Evolutionary conservation across 2,888 invertebrate species (phyloP).

Genomic region (Trichopria drosophilae): DNA sequence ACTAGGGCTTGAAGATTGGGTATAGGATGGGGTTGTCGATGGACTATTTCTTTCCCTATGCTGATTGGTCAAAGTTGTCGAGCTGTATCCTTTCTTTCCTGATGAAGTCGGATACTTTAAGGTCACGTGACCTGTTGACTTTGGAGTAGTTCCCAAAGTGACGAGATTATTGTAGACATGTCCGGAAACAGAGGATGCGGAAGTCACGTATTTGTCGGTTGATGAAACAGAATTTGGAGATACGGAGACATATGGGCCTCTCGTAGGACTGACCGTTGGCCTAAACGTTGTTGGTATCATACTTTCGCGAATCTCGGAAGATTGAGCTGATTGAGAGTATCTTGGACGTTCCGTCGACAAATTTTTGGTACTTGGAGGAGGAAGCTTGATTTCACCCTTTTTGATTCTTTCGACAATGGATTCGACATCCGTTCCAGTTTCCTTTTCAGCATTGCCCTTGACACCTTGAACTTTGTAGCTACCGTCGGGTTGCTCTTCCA

Average conservation of each 20-base stretch:
- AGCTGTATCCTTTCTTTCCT: too few relatives aligned
- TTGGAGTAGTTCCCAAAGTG: constrained; percentile 19
- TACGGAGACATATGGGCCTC: constrained; percentile 44
- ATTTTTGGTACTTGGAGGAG: constrained; percentile 61
- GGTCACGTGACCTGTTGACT: constrained; percentile 11
- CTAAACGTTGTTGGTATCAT: constrained; percentile 39
- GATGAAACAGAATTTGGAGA: constrained; percentile 52
- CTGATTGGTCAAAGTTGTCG: too few relatives aligned
- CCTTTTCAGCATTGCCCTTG: constrained; percentile 73
- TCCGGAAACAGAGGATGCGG: constrained; percentile 51
- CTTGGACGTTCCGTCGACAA: constrained; percentile 46
- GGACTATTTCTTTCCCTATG: too few relatives aligned
- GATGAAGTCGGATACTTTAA: too few relatives aligned
- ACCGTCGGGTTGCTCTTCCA: constrained; percentile 84
- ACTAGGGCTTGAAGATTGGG: too few relatives aligned
- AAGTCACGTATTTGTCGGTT: constrained; percentile 53
- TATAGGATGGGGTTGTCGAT: too few relatives aligned
- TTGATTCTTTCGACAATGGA: constrained; percentile 79
- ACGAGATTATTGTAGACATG: constrained; percentile 49
- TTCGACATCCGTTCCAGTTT: constrained; percentile 72
- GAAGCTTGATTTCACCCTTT: constrained; percentile 79
- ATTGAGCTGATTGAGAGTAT: constrained; percentile 37
- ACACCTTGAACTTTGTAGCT: constrained; percentile 82
- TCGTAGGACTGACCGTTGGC: constrained; percentile 38
- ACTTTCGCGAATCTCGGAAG: constrained; percentile 17